Conservation (phyloP, 2,113 vertebrate genomes). For the Caracal caracal region DNA sequence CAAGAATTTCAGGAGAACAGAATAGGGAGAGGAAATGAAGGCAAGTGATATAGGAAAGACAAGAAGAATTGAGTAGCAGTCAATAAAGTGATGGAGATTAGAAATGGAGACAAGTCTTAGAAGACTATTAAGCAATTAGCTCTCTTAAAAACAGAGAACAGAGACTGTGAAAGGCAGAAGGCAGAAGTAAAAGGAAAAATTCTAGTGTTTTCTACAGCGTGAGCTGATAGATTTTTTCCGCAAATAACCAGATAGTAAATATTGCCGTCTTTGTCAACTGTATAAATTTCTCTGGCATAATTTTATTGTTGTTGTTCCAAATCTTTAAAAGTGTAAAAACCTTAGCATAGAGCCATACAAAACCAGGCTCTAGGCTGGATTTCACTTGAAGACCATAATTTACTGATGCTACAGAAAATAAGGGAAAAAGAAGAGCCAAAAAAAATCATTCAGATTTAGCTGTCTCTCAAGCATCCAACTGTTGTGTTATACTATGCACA, state of each 20-base stretch:
- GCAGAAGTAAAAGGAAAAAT: not conserved
- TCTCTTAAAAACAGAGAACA: not conserved
- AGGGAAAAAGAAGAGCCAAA: not conserved
- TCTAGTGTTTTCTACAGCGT: not conserved
- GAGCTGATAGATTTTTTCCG: not conserved
- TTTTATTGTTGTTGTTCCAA: not conserved
- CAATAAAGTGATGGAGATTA: not conserved
- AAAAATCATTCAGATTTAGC: not conserved
- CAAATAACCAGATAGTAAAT: not conserved
- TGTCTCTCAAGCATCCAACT: not conserved
- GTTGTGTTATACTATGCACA: not conserved
- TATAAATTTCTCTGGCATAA: not conserved
- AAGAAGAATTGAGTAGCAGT: constrained; percentile 14
- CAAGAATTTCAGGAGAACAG: not conserved
- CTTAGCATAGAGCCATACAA: not conserved
- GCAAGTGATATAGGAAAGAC: not conserved
- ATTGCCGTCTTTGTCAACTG: not conserved
- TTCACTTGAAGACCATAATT: not conserved
- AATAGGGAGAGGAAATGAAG: not conserved
- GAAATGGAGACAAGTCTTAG: not conserved
- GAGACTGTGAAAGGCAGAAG: not conserved
- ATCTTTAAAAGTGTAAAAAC: constrained; percentile 5
- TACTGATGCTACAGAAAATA: not conserved
- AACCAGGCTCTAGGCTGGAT: not conserved
- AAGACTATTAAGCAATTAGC: not conserved